A percentile compares a stretch with the other conserved stretches of the same genome.
These are phyloP conservation scores for Prolemur simus DNA, from an alignment of 2,113 vertebrate species.

Conservation along the genomic window DNA sequence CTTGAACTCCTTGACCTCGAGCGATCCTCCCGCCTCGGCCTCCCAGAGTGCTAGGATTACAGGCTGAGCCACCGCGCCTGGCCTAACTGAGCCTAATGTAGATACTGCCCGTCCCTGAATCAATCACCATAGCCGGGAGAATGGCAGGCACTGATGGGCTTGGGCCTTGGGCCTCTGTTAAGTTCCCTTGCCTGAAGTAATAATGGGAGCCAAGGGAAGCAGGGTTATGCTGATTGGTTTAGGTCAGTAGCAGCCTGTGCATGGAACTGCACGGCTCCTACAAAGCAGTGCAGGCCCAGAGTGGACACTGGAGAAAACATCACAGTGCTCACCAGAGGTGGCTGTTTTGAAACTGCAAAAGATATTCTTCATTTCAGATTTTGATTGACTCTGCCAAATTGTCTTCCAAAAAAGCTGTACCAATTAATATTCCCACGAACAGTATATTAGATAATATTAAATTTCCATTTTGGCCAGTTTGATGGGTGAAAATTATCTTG, in stretches of 20 bases:
- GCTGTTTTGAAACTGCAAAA: background rate
- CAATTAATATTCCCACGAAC: background rate
- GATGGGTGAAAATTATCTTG: background rate
- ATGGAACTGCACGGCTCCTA: background rate
- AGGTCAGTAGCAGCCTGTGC: background rate
- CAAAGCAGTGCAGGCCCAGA: background rate
- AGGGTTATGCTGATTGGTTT: background rate
- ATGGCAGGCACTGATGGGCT: background rate
- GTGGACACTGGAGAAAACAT: background rate
- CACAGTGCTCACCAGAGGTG: background rate
- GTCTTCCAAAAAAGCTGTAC: background rate
- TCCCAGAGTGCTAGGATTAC: too few relatives aligned
- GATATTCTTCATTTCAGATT: background rate
- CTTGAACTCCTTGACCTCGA: too few relatives aligned
- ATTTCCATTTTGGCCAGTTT: background rate
- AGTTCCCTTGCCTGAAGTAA: background rate
- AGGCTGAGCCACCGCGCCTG: too few relatives aligned
- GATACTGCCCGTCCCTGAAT: background rate
- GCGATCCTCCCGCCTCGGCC: too few relatives aligned
- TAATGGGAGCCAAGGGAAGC: background rate
- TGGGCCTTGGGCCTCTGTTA: background rate
- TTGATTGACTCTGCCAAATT: background rate
- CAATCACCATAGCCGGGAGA: background rate
- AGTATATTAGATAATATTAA: background rate
- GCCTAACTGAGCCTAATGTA: background rate